Base-by-base conservation (phyloP, 2,113 vertebrate species). In the Lophius piscatorius region DNA sequence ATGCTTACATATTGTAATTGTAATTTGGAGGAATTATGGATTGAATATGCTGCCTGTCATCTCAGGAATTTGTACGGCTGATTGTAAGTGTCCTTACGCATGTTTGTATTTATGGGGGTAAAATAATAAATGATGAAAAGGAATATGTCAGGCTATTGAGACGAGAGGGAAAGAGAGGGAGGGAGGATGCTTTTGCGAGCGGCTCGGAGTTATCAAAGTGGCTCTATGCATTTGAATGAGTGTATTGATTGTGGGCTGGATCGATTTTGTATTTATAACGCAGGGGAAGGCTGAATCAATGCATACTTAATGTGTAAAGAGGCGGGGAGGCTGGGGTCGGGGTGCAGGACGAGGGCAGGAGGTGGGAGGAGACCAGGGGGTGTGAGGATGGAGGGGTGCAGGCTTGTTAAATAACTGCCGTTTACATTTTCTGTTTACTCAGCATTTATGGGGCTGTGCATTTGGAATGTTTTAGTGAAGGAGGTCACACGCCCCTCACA, bases 141-240 rank as follows among this genome's bases (percentile, higher is more conserved):
- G 29, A 65, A 77, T 75, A 57, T 68, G 62, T 80, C 36, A 61
- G 66, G 66, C 41, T 61, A 65, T n/a, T 38, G 49, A 65, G 68
- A 73, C 46, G 52, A 35, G 61, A 12, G 51, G 28, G 38, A 31
- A 38, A 35, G 41, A 16, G 33, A 18, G 45, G 31, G 39, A 34
- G 70, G 63, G 89, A 90, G 22, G 91, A 93, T 91, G 92, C 88
- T 93, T 92, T 91, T 91, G 93, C 92, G 64, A 92, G 89, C 86
- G 85, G 85, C 83, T 90, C 42, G 12, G 74, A 93, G 93, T 93
- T 91, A 91, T 89, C 64, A 93, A 92, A 92, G 91, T 58, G 75
- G 80, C 82, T 89, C 77, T 86, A 82, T 63, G 95, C 91, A 98
- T 96, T 90, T 91, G 90, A 97, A 98, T 95, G 94, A 97, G 93